Conservation (phyloP, 2,888 invertebrate genomes). For the Cryptops parisi region DNA sequence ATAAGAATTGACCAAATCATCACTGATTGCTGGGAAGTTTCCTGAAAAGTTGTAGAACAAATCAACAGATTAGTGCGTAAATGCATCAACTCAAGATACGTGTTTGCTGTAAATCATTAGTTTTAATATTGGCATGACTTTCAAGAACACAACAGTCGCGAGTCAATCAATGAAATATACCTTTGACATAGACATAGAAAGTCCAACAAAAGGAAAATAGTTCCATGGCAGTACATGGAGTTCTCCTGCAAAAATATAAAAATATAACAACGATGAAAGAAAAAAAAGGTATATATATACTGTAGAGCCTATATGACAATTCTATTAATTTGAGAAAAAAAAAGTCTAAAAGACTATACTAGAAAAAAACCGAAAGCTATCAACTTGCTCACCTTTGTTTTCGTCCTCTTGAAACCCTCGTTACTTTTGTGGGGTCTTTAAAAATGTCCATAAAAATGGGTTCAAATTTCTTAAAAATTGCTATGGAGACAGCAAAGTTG, state of each 20-base stretch:
- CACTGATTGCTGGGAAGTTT: constrained; percentile 67
- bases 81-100: too few species aligned
- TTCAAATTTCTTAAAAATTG: constrained; percentile 83
- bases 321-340: too few species aligned
- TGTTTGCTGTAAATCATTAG: too few species aligned
- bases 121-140: too few species aligned
- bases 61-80: background rate
- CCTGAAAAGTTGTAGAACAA: constrained; percentile 48
- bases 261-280: background rate
- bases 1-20: constrained; percentile 87
- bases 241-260: constrained; percentile 44
- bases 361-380: constrained; percentile 6
- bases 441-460: constrained; percentile 80
- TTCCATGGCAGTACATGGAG: constrained; percentile 64
- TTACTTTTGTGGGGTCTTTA: constrained; percentile 44
- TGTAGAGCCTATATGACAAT: too few species aligned
- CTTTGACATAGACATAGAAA: constrained; percentile 64
- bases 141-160: too few species aligned
- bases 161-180: too few species aligned
- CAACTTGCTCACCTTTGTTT: constrained; percentile 39
- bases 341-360: too few species aligned
- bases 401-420: constrained; percentile 43
- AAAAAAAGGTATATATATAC: too few species aligned
- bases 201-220: constrained; percentile 91
- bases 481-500: constrained; percentile 83